phyloP scores from a whole-genome alignment of 2,888 invertebrate species.

The Synanthedon tipuliformis region DNA sequence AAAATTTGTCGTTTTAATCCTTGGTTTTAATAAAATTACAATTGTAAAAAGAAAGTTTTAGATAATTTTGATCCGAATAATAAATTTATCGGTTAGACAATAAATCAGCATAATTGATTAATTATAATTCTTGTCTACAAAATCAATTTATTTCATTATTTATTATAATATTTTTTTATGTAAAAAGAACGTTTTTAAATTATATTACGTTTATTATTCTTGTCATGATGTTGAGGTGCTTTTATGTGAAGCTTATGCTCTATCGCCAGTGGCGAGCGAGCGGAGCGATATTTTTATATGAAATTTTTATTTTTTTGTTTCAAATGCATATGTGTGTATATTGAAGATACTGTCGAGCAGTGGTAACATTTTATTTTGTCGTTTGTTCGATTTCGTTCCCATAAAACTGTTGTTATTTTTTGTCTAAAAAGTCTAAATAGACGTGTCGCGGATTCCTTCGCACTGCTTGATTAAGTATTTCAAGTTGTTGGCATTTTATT shows the following conservation, averaged over 20 bases:
- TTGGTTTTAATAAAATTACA: too few relatives aligned
- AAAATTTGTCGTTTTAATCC: too few relatives aligned
- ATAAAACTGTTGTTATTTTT: not conserved
- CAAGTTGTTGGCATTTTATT: conserved; percentile 60
- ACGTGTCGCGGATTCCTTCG: not conserved
- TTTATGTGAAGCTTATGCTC: conserved; percentile 33
- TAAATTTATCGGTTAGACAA: not conserved
- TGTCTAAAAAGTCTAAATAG: not conserved
- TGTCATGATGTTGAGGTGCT: conserved; percentile 50
- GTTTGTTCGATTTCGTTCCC: not conserved
- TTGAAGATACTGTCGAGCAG: conserved; percentile 8
- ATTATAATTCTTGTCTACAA: not conserved
- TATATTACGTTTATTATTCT: conserved; percentile 23
- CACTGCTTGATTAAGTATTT: conserved; percentile 31
- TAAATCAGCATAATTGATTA: not conserved
- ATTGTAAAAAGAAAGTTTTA: too few relatives aligned
- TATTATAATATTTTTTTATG: not conserved
- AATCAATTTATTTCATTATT: conserved; percentile 4
- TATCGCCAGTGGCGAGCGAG: conserved; percentile 14
- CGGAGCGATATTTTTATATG: conserved; percentile 36
- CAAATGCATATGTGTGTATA: conserved; percentile 3
- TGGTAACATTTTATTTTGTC: conserved; percentile 1
- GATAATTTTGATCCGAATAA: not conserved
- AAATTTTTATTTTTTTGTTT: conserved; percentile 14
- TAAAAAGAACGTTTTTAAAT: conserved; percentile 1